Evolutionary conservation across 2,888 invertebrate genomes (phyloP).

Genomic region (Dicyrtoma fusca): DNA sequence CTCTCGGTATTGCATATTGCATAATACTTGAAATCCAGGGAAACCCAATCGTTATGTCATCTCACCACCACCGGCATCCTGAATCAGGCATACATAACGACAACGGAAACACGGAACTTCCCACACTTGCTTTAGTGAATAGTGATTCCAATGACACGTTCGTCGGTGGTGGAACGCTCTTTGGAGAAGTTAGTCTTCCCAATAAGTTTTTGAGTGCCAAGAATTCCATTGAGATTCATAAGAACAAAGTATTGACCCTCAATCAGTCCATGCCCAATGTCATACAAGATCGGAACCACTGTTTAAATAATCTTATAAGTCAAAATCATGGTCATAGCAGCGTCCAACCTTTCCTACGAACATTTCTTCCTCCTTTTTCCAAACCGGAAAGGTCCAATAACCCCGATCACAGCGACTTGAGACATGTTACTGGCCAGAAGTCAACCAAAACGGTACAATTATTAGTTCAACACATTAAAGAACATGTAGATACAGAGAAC

Average conservation of each 20-base stretch:
- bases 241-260: neutral
- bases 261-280: slow-evolving; percentile 30
- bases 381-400: neutral
- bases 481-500: too few relatives aligned
- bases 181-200: neutral
- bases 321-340: neutral
- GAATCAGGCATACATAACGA: neutral
- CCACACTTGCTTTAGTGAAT: neutral
- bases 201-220: slow-evolving; percentile 28
- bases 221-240: slow-evolving; percentile 31
- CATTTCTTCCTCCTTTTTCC: neutral
- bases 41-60: too few relatives aligned
- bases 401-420: neutral
- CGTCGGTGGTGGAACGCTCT: neutral
- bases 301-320: slow-evolving; percentile 1
- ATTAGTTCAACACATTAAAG: too few relatives aligned
- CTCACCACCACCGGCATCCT: too few relatives aligned
- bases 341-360: neutral
- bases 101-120: slow-evolving; percentile 14
- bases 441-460: slow-evolving; percentile 15
- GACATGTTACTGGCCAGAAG: neutral
- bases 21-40: too few relatives aligned
- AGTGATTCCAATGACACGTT: neutral
- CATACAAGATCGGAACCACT: neutral
- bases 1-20: too few relatives aligned